phyloP scores from a whole-genome alignment of 2,888 invertebrate species.

The Xanthia togata region DNA sequence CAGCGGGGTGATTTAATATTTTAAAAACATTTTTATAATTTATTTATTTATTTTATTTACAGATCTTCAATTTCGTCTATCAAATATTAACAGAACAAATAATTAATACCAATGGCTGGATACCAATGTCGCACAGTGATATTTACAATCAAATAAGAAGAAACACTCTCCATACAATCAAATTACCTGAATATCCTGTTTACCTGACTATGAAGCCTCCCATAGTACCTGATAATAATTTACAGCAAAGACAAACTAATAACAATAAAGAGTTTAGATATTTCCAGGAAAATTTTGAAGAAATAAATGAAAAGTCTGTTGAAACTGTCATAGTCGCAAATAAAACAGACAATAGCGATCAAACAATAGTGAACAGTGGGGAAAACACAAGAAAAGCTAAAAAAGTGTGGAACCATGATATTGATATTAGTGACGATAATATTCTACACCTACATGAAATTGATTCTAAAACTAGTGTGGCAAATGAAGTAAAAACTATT shows the following conservation, averaged over 20 bases:
- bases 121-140: constrained; percentile 65
- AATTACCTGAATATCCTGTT: constrained; percentile 28
- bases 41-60: constrained; percentile 9
- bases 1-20: too few relatives aligned
- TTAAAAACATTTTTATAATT: not conserved
- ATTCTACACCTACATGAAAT: not conserved
- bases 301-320: not conserved
- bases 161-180: not conserved
- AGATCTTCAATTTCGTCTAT: constrained; percentile 33
- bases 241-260: constrained; percentile 16
- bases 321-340: not conserved
- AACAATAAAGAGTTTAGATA: not conserved
- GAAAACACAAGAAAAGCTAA: constrained; percentile 51
- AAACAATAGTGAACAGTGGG: not conserved
- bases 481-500: not conserved
- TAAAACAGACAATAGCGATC: not conserved
- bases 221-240: not conserved
- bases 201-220: constrained; percentile 8
- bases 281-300: not conserved
- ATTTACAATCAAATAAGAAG: constrained; percentile 57
- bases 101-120: constrained; percentile 64
- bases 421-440: not conserved
- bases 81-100: constrained; percentile 36
- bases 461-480: not conserved
- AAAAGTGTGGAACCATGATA: constrained; percentile 2